Conservation (phyloP, 2,888 invertebrate species). For the Agrotis puta region DNA sequence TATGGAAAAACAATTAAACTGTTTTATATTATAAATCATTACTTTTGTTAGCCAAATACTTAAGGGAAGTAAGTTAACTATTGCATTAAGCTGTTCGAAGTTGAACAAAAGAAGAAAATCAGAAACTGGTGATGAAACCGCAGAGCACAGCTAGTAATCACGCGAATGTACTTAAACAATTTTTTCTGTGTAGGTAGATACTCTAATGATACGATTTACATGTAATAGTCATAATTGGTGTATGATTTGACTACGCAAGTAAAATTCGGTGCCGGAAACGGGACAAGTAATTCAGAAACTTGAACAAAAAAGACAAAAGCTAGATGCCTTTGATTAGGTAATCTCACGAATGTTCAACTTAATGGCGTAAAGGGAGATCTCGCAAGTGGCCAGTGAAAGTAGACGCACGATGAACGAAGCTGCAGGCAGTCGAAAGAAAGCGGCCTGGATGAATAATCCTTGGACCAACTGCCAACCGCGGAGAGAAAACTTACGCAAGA, state of each 20-base stretch:
- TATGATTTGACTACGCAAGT: slow-evolving; percentile 6
- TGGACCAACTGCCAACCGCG: slow-evolving; percentile 43
- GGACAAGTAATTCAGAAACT: background rate
- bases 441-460: slow-evolving; percentile 72
- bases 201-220: background rate
- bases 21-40: no score
- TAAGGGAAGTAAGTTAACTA: no score
- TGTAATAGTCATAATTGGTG: slow-evolving; percentile 3
- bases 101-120: no score
- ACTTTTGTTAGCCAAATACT: no score
- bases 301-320: slow-evolving; percentile 16
- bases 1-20: no score
- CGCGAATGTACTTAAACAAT: slow-evolving; percentile 2
- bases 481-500: slow-evolving; percentile 50
- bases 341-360: slow-evolving; percentile 51
- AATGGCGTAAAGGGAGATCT: slow-evolving; percentile 49
- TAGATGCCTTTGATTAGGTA: slow-evolving; percentile 37
- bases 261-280: slow-evolving; percentile 18
- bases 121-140: no score
- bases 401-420: slow-evolving; percentile 40
- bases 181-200: background rate
- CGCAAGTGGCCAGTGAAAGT: slow-evolving; percentile 70
- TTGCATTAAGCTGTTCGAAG: no score
- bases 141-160: no score
- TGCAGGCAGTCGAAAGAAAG: slow-evolving; percentile 72